phyloP scores from a whole-genome alignment of 2,888 invertebrate species.

The Alcis repandata region DNA sequence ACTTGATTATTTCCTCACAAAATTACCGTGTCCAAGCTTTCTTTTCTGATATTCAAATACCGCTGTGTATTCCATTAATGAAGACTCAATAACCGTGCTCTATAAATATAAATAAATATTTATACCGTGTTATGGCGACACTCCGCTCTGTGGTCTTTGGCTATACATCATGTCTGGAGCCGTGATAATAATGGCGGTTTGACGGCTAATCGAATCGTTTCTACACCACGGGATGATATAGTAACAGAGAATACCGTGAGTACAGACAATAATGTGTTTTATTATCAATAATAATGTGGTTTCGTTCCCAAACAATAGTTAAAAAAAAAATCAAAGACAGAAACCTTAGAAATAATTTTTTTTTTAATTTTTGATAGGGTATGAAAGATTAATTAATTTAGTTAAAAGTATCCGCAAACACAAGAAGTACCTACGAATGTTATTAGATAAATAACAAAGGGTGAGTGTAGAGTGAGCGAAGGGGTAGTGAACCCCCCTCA shows the following conservation, averaged over 20 bases:
- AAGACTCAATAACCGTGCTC: slow-evolving; percentile 44
- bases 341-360: no score
- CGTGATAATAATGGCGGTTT: slow-evolving; percentile 53
- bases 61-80: slow-evolving; percentile 38
- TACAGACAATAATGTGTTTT: neutral
- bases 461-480: no score
- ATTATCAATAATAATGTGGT: no score
- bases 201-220: slow-evolving; percentile 66
- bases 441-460: no score
- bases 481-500: no score
- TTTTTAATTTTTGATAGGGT: no score
- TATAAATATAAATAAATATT: slow-evolving; percentile 47
- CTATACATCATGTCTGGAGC: slow-evolving; percentile 58
- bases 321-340: no score
- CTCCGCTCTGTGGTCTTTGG: slow-evolving; percentile 38
- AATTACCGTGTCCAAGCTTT: slow-evolving; percentile 25
- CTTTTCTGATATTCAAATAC: slow-evolving; percentile 40
- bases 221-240: slow-evolving; percentile 54
- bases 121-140: slow-evolving; percentile 40
- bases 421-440: no score
- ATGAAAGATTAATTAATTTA: no score
- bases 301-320: no score
- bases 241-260: slow-evolving; percentile 29
- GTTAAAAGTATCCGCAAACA: no score
- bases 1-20: slow-evolving; percentile 1